A percentile compares a stretch with the other conserved stretches of the same genome.
phyloP scores from a whole-genome alignment of 2,888 invertebrate genomes.

The Unio delphinus region DNA sequence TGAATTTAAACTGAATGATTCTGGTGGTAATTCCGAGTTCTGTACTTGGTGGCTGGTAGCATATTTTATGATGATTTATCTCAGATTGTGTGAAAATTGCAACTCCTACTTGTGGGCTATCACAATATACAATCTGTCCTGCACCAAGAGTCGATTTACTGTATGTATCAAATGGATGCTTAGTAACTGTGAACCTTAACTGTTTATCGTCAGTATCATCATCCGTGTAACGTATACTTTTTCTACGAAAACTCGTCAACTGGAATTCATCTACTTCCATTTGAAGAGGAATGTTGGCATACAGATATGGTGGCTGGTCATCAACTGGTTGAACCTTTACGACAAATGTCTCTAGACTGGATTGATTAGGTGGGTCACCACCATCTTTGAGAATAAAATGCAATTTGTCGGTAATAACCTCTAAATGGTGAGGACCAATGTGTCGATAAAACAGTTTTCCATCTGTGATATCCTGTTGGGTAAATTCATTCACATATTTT shows the following conservation, averaged over 20 bases:
- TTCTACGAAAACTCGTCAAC: conserved; percentile 58
- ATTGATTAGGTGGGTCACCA: conserved; percentile 67
- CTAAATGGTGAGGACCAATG: conserved; percentile 55
- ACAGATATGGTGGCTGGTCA: conserved; percentile 65
- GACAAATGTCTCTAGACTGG: conserved; percentile 57
- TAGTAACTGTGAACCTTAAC: conserved; percentile 55
- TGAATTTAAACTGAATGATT: conserved; percentile 66
- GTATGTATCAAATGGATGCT: conserved; percentile 64
- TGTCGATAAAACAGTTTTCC: conserved; percentile 68
- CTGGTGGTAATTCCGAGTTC: conserved; percentile 68
- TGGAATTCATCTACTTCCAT: conserved; percentile 67
- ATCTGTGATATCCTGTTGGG: conserved; percentile 66
- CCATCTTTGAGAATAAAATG: conserved; percentile 62
- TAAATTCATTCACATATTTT: conserved; percentile 59
- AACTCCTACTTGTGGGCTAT: conserved; percentile 51
- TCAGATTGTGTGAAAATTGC: conserved; percentile 66
- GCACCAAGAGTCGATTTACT: conserved; percentile 55
- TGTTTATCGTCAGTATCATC: conserved; percentile 61
- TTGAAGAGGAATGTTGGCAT: conserved; percentile 57
- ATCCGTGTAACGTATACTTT: conserved; percentile 63
- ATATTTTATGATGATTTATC: conserved; percentile 69
- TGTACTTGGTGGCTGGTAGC: conserved; percentile 65
- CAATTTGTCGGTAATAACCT: conserved; percentile 57
- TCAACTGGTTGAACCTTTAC: conserved; percentile 68
- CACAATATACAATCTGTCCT: conserved; percentile 63